Evolutionary conservation across 2,888 invertebrate genomes (phyloP).

Genomic region (Eulithis testata): DNA sequence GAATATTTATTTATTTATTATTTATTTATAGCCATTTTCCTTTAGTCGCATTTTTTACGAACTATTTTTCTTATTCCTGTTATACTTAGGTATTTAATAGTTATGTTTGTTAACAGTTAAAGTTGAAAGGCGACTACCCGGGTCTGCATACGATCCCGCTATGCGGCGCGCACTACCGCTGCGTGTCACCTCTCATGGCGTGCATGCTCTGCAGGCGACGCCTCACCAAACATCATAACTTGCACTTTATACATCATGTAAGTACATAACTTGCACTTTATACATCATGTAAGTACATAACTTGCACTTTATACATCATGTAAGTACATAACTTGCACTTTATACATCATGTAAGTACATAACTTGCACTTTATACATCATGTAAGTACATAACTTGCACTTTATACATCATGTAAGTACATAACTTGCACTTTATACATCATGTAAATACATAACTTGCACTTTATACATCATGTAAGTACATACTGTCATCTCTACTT

Average conservation of each 20-base stretch:
- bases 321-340: slow-evolving; percentile 88
- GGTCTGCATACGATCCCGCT: slow-evolving; percentile 88
- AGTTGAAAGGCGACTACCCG: slow-evolving; percentile 85
- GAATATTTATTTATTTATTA: too few species aligned
- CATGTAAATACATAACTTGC: slow-evolving; percentile 92
- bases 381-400: slow-evolving; percentile 87
- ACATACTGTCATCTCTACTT: not conserved
- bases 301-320: slow-evolving; percentile 88
- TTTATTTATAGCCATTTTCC: too few species aligned
- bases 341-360: slow-evolving; percentile 85
- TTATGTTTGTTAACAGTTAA: slow-evolving; percentile 70
- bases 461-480: slow-evolving; percentile 86
- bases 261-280: slow-evolving; percentile 88
- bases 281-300: slow-evolving; percentile 87
- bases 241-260: slow-evolving; percentile 88
- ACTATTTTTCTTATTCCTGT: too few species aligned
- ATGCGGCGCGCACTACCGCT: slow-evolving; percentile 88
- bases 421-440: too few species aligned
- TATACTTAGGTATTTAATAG: too few species aligned
- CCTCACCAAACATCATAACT: slow-evolving; percentile 90
- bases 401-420: slow-evolving; percentile 84
- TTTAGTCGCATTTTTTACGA: too few species aligned
- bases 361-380: slow-evolving; percentile 89
- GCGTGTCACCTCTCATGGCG: slow-evolving; percentile 89
- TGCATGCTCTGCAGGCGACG: slow-evolving; percentile 91